Conservation (phyloP, 2,113 vertebrate species). For the Rhinolophus sinicus region DNA sequence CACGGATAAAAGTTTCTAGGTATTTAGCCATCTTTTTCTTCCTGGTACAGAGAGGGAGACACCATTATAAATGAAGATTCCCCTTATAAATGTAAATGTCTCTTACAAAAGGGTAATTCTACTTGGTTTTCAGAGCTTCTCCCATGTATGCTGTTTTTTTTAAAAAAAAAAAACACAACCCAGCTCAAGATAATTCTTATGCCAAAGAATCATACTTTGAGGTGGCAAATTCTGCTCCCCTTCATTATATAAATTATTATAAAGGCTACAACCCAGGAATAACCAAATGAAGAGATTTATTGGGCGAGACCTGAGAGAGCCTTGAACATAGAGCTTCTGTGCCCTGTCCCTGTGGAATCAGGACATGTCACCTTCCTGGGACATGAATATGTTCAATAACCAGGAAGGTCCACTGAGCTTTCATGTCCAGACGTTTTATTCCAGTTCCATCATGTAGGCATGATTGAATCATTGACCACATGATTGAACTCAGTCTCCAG, state of each 20-base stretch:
- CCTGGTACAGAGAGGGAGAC: not conserved
- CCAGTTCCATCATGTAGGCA: not conserved
- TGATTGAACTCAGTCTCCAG: not conserved
- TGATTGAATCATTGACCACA: not conserved
- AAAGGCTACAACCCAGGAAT: not conserved
- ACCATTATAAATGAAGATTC: not conserved
- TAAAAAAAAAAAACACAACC: no score
- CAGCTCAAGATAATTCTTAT: not conserved
- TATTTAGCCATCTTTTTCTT: not conserved
- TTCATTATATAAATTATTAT: not conserved
- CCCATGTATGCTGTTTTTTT: not conserved
- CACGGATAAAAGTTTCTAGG: not conserved
- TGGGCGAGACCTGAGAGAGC: not conserved
- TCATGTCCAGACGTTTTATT: not conserved
- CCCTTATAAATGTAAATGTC: not conserved
- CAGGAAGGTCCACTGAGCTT: not conserved
- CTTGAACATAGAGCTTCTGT: not conserved
- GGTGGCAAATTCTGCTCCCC: not conserved
- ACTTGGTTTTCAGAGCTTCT: not conserved
- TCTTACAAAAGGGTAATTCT: not conserved
- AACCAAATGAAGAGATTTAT: not conserved
- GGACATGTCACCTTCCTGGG: not conserved
- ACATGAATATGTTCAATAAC: not conserved
- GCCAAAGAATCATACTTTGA: not conserved
- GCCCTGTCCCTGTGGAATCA: not conserved